phyloP scores from a whole-genome alignment of 2,888 invertebrate genomes.

The Scotopteryx bipunctaria region DNA sequence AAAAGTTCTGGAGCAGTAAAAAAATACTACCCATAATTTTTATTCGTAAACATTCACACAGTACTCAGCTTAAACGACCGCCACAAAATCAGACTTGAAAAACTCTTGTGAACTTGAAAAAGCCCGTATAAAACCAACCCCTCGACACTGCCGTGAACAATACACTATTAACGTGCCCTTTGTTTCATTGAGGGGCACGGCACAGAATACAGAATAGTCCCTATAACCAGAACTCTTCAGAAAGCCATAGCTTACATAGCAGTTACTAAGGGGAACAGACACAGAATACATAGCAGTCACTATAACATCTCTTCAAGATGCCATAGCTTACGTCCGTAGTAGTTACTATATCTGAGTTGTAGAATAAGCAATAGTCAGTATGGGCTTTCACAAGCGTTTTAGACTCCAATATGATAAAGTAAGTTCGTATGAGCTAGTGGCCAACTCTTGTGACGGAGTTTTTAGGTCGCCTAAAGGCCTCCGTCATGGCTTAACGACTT shows the following conservation, averaged over 20 bases:
- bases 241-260: not conserved
- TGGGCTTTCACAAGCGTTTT: too few species aligned
- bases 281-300: not conserved
- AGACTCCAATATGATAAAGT: too few species aligned
- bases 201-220: constrained; percentile 15
- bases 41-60: constrained; percentile 17
- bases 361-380: too few species aligned
- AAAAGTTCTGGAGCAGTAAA: not conserved
- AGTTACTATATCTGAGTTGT: too few species aligned
- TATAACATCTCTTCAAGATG: not conserved
- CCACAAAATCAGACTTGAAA: constrained; percentile 23
- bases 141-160: constrained; percentile 51
- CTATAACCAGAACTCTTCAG: not conserved
- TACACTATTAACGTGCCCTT: constrained; percentile 71
- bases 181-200: constrained; percentile 54
- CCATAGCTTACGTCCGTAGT: not conserved
- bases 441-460: too few species aligned
- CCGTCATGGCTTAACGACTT: too few species aligned
- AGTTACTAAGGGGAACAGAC: constrained; percentile 1
- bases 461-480: too few species aligned
- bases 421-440: too few species aligned
- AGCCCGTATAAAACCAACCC: constrained; percentile 30
- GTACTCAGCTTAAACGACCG: constrained; percentile 39
- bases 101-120: constrained; percentile 40
- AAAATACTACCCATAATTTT: constrained; percentile 12